phyloP scores from a whole-genome alignment of 2,113 vertebrate genomes.

The Heteronetta atricapilla region DNA sequence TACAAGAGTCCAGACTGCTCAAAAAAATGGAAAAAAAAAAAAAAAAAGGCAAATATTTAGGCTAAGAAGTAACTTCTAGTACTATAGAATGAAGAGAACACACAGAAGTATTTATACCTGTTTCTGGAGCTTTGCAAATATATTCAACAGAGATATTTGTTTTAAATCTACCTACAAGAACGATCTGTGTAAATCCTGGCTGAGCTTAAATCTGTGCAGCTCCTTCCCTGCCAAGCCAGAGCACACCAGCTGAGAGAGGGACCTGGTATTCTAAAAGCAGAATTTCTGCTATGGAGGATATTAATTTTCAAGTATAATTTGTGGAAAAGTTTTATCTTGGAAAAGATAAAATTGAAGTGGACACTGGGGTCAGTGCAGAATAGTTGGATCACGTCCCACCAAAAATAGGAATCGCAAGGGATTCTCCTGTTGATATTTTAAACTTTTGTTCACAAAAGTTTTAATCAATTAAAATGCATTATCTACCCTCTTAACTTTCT shows the following conservation, averaged over 20 bases:
- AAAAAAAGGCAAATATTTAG: neutral
- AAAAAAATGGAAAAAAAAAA: neutral
- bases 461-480: slow-evolving; percentile 77
- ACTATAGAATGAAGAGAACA: neutral
- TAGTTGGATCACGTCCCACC: slow-evolving; percentile 16
- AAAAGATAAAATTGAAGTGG: slow-evolving; percentile 14
- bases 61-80: neutral
- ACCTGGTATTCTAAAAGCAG: neutral
- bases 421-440: slow-evolving; percentile 47
- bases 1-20: neutral
- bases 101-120: neutral
- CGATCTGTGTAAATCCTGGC: neutral
- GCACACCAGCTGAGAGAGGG: neutral
- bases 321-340: neutral
- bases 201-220: neutral
- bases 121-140: neutral
- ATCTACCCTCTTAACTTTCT: slow-evolving; percentile 73
- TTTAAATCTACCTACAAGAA: neutral
- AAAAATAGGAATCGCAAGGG: neutral
- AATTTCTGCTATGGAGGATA: neutral
- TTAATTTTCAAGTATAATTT: neutral
- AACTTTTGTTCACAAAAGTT: slow-evolving; percentile 47
- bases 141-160: neutral
- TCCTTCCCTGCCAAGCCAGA: neutral
- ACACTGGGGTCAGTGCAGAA: neutral